A percentile compares a stretch with the other conserved stretches of the same genome.
These are phyloP conservation scores for Dione juno DNA, from an alignment of 2,888 invertebrate genomes.

Conservation along the genomic window DNA sequence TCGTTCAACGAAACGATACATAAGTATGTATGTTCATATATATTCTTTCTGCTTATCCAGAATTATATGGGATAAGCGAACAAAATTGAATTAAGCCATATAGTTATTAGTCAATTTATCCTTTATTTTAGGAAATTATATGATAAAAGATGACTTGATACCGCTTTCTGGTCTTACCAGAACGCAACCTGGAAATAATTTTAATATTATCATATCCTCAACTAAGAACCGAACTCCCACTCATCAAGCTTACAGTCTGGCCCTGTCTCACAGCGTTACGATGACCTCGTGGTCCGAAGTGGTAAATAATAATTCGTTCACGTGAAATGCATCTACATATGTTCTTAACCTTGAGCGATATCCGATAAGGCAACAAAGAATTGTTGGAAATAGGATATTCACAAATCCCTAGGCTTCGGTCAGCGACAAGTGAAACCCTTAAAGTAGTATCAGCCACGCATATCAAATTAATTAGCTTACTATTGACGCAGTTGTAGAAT, in stretches of 20 bases:
- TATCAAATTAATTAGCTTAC: constrained; percentile 64
- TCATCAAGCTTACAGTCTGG: not conserved
- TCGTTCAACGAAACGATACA: constrained; percentile 6
- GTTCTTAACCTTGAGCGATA: constrained; percentile 37
- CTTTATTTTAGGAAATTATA: too few relatives aligned
- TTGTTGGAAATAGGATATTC: constrained; percentile 62
- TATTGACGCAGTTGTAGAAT: constrained; percentile 39
- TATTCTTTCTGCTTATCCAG: not conserved
- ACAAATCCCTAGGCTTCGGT: constrained; percentile 57
- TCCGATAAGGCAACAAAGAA: constrained; percentile 37
- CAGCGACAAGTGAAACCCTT: constrained; percentile 59
- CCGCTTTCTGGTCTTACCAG: too few relatives aligned
- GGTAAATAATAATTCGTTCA: constrained; percentile 4
- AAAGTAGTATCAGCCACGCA: constrained; percentile 57
- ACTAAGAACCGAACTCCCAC: not conserved
- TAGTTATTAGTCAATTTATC: too few relatives aligned
- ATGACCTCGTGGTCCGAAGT: not conserved
- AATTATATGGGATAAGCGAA: too few relatives aligned
- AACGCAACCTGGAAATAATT: too few relatives aligned
- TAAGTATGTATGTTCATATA: not conserved
- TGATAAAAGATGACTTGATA: too few relatives aligned
- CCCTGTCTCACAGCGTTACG: not conserved
- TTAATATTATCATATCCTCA: too few relatives aligned
- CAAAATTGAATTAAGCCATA: too few relatives aligned
- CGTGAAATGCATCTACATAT: constrained; percentile 28